A percentile compares a stretch with the other conserved stretches of the same genome.
Conservation (phyloP, 2,888 invertebrate genomes). For the Frankliniella fusca region DNA sequence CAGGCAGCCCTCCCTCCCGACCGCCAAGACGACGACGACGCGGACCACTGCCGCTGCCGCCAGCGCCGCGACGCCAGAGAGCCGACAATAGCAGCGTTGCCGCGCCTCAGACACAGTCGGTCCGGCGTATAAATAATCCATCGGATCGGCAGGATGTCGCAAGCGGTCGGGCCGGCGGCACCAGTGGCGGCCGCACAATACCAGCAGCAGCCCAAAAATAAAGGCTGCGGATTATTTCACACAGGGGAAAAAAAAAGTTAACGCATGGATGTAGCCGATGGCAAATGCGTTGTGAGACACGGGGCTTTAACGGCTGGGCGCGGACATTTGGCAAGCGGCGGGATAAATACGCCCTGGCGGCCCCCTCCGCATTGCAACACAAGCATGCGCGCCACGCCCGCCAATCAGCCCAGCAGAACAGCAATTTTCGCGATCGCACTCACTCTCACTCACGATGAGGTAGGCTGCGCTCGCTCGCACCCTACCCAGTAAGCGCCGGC, state of each 20-base stretch:
- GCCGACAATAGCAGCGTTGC: neutral
- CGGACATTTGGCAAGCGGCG: neutral
- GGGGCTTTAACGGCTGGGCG: neutral
- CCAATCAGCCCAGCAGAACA: too few relatives aligned
- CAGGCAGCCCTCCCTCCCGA: neutral
- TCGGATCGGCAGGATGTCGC: neutral
- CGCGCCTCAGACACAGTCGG: neutral
- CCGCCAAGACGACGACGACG: neutral
- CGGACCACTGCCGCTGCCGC: neutral
- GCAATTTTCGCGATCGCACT: too few relatives aligned
- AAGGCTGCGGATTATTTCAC: too few relatives aligned
- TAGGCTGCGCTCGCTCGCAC: too few relatives aligned
- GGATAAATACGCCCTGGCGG: neutral
- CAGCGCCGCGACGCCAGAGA: neutral
- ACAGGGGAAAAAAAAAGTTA: too few relatives aligned
- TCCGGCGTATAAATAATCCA: constrained; percentile 6
- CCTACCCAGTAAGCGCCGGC: too few relatives aligned
- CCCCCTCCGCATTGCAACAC: neutral
- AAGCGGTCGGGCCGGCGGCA: neutral
- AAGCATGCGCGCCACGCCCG: neutral
- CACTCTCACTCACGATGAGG: too few relatives aligned
- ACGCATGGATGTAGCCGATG: too few relatives aligned
- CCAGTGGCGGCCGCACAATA: neutral
- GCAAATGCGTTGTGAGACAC: too few relatives aligned
- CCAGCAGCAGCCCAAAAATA: too few relatives aligned